Evolutionary conservation across 2,113 vertebrate genomes (phyloP), one percentile per base, ranked within the genome.

Genomic region (Columba janthina): DNA sequence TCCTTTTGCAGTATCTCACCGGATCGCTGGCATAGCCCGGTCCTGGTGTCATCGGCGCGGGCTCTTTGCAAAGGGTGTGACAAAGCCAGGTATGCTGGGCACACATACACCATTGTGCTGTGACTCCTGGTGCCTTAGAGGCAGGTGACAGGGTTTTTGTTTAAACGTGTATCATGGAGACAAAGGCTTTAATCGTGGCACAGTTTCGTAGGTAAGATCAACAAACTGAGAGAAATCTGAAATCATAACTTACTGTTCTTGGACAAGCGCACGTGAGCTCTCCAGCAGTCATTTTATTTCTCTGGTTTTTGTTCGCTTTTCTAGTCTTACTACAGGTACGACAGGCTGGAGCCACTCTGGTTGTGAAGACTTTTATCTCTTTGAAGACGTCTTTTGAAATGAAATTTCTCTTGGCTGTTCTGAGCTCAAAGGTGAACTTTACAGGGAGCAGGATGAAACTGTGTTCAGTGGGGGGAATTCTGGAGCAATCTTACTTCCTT

Each of bases 381-480:
- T 97, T 90, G 93, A 94, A 97, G 94, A 17, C 10, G 64, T 28
- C 29, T 95, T 94, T 92, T 93, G 85, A 95, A 95, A 94, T 62
- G 12, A 84, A 88, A 88, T 88, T 71, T 96, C 77, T 80, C 75
- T 88, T 61, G 82, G 51, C 79, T 8, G 1, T 85, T 78, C 86
- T 76, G 81, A 25, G 82, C 92, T 93, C 64, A 62, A 48, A 95
- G 91, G 74, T 92, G 65, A 90, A 88, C 65, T 86, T 85, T 44
- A 50, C 1, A 64, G 38, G 51, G 82, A 83, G 53, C 1, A 0
- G 42, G 34, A 76, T 9, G 12, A 77, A 71, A 73, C 29, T 60
- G 17, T 74, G 74, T 86, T 19, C 48, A 53, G 60, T 4, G 67
- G 12, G 10, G 88, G 44, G 50, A 74, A 86, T 53, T 66, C 29